These are phyloP conservation scores for Anodontia alba DNA, from an alignment of 2,888 invertebrate species.

Conservation along the genomic window DNA sequence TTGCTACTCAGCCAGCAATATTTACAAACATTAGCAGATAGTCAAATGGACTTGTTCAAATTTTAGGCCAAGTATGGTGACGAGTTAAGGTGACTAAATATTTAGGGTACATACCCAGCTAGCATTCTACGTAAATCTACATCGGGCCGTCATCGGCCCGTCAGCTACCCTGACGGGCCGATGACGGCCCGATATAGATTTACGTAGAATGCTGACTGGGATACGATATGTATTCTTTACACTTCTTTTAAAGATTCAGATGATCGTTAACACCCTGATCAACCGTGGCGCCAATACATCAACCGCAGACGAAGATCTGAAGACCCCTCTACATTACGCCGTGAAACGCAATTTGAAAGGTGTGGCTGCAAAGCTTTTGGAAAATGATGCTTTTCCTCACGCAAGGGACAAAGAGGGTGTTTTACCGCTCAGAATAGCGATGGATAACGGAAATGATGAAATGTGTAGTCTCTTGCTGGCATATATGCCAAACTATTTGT, in stretches of 20 bases:
- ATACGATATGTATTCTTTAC: too few species aligned
- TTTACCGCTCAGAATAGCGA: constrained; percentile 73
- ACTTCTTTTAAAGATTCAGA: constrained; percentile 66
- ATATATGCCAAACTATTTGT: constrained; percentile 74
- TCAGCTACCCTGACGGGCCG: too few species aligned
- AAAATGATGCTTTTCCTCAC: constrained; percentile 75
- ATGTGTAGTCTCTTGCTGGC: constrained; percentile 73
- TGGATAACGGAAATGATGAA: constrained; percentile 72
- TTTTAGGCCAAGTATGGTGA: too few species aligned
- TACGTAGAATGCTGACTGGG: too few species aligned
- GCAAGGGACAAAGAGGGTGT: constrained; percentile 64
- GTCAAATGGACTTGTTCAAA: too few species aligned
- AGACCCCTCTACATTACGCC: constrained; percentile 78
- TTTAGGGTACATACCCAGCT: too few species aligned
- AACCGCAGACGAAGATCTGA: constrained; percentile 55
- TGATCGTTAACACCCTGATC: constrained; percentile 72
- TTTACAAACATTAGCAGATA: too few species aligned
- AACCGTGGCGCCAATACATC: constrained; percentile 78
- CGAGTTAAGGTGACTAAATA: too few species aligned
- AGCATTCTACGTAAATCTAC: too few species aligned
- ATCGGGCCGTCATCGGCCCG: too few species aligned
- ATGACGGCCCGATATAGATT: too few species aligned
- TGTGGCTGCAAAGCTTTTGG: constrained; percentile 73
- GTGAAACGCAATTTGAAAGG: constrained; percentile 71
- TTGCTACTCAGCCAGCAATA: too few species aligned